Conservation (phyloP, 2,113 vertebrate species). For the Chionodraco myersi region DNA sequence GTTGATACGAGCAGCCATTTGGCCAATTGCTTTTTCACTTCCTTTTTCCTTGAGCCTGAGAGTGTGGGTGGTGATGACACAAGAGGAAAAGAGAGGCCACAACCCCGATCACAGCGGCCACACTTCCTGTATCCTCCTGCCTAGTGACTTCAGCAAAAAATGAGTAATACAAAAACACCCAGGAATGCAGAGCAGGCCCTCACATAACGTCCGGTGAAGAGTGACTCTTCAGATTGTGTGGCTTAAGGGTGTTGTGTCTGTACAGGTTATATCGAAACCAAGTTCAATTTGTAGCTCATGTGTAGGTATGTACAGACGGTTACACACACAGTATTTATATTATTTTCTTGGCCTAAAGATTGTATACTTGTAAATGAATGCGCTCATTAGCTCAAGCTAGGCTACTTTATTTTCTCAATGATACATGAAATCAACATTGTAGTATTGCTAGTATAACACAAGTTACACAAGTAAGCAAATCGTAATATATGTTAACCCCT, state of each 20-base stretch:
- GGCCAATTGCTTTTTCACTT: constrained; percentile 61
- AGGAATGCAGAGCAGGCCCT: not conserved
- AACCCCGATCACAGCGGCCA: constrained; percentile 44
- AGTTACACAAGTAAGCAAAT: no score
- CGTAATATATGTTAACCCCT: no score
- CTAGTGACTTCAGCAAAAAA: constrained; percentile 56
- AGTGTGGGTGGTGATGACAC: constrained; percentile 46
- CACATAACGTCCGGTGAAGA: not conserved
- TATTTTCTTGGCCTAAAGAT: no score
- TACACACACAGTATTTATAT: no score
- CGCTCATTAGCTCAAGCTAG: no score
- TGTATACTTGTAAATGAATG: no score
- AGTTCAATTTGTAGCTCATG: not conserved
- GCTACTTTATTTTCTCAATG: no score
- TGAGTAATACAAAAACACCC: constrained; percentile 9
- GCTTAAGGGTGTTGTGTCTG: not conserved
- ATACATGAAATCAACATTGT: no score
- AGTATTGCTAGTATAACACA: no score
- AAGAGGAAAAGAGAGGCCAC: constrained; percentile 62
- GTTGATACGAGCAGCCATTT: constrained; percentile 11
- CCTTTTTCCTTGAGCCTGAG: constrained; percentile 35
- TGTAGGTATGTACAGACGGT: no score
- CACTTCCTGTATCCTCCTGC: constrained; percentile 59
- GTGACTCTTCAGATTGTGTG: not conserved
- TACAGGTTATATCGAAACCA: not conserved